Evolutionary conservation across 2,113 vertebrate species (phyloP), one percentile per base, ranked within the genome.

Genomic region (Raphicerus campestris): DNA sequence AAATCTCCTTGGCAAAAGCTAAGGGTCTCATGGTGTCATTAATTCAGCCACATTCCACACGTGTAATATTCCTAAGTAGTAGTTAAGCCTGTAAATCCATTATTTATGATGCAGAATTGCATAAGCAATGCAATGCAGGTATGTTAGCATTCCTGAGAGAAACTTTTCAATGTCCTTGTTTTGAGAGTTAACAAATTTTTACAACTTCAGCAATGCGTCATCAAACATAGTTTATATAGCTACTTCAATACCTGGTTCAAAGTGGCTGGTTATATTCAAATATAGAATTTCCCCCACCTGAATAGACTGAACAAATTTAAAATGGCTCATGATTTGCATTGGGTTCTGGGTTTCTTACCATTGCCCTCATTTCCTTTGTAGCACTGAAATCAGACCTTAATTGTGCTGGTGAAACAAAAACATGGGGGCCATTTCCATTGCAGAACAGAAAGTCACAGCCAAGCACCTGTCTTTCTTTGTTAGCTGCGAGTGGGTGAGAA

Each of bases 301-400:
- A 89, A 56, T 78, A 80, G 63, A 89, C 85, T 2, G 16, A 97
- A 88, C 88, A 98, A 97, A 97, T 94, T 97, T 78, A 97, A 98
- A 98, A 96, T 32, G 39, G 61, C 93, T 97, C 92, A 61, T 97
- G 87, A 98, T 98, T 98, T 98, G 98, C 97, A 96, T 85, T 49
- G 47, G 11, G 93, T 96, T 96, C 94, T 96, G 53, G 91, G 55
- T 63, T 97, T 81, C 93, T 98, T 96, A 96, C 93, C 47, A 13
- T 39, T 56, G n/a, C 91, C 30, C 26, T 30, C 6, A 14, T 91
- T 96, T 92, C 97, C 96, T n/a, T 88, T 87, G 91, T 42, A 95
- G 89, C 49, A 51, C 5, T 55, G 91, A 98, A 97, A 93, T 63
- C 14, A 7, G 58, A 32, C 55, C 96, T 87, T 92, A 88, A 94